Conservation (phyloP, 2,888 invertebrate species). For the Ormyrus labotus region DNA sequence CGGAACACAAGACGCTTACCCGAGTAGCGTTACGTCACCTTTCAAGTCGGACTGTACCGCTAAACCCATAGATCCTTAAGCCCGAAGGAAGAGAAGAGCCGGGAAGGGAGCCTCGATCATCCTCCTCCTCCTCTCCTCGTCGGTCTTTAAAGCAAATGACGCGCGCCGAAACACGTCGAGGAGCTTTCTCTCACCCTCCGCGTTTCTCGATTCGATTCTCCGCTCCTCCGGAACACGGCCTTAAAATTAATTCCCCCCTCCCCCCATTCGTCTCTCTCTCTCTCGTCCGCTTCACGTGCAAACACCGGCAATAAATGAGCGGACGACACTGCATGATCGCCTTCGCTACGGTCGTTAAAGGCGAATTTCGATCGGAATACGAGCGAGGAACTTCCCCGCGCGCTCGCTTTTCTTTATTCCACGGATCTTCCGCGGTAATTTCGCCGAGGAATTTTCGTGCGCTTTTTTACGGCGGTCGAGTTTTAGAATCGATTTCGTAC, state of each 20-base stretch:
- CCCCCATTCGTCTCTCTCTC: no score
- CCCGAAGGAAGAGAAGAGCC: not conserved
- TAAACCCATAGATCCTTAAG: not conserved
- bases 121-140: not conserved
- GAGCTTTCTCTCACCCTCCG: no score
- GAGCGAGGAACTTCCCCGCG: no score
- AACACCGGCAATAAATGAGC: constrained; percentile 15
- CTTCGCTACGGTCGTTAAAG: no score
- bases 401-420: no score
- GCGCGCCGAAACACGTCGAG: not conserved
- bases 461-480: no score
- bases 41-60: not conserved
- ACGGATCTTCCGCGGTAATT: no score
- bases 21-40: not conserved
- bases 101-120: no score
- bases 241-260: constrained; percentile 47
- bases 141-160: constrained; percentile 49
- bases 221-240: not conserved
- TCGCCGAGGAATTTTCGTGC: no score
- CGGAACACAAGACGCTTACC: no score
- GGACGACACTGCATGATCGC: not conserved
- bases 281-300: constrained; percentile 3
- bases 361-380: no score
- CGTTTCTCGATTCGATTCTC: constrained; percentile 35
- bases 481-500: no score